Evolutionary conservation across 2,888 invertebrate genomes (phyloP), one percentile per base, ranked within the genome.

Genomic region (Pomacea canaliculata): DNA sequence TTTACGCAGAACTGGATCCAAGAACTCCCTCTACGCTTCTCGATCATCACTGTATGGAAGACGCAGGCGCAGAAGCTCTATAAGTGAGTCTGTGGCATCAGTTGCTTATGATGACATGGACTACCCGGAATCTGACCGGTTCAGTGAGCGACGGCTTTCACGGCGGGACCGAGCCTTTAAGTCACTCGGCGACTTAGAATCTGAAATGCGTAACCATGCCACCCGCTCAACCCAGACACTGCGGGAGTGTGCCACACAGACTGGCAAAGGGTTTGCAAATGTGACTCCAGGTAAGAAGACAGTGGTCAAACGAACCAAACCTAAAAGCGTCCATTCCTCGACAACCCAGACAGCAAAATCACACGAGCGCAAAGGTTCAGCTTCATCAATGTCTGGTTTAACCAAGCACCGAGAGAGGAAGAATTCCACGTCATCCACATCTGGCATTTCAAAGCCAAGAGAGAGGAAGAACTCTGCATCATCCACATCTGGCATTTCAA

Each of bases 91-190:
- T 48, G 76, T 82, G 51, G 77, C 79, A 8, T 80, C 83, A 1
- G 85, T 84, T 76, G 82, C 82, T 16, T 80, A 83, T 70, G 88
- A 88, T 80, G 88, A 88, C 76, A 80, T 86, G n/a, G 85, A 85
- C 27, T 80, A 81, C 19, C 83, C 82, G 65, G 82, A 83, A 70
- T 81, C 80, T 76, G 85, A 84, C 78, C 84, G 83, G 16, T 84
- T 78, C 56, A 74, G 83, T 70, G 84, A 82, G 37, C 78, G 82
- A 27, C 81, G 82, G 10, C 78, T 87, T 68, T 84, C 85, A 49
- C 79, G 84, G 8, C 78, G 79, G 71, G 83, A 83, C 27, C 77
- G 85, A 72, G 76, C 82, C 76, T 86, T 83, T 75, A 83, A 81
- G 71, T 87, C 87, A 46, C 83, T 86, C 12, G 86, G 85, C 66